Evolutionary conservation across 2,113 vertebrate genomes (phyloP), one percentile per base, ranked within the genome.

Genomic region (Gallinago jamesoni): DNA sequence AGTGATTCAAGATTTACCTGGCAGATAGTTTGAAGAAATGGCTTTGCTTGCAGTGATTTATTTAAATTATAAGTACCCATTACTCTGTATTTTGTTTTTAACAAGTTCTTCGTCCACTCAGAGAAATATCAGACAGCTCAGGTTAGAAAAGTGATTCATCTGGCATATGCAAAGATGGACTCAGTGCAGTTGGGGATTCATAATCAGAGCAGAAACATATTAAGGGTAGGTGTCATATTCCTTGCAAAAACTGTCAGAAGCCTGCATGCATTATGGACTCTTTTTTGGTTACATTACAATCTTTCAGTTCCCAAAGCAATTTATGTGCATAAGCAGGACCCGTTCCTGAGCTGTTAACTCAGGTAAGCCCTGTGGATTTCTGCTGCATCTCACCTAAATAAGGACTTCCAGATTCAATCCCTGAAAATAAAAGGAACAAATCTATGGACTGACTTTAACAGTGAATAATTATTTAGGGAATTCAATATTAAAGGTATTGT

Each of bases 211-310:
- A 95, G 83, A 91, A 96, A 96, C 45, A 81, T 59, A 86, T 76
- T 92, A 89, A 96, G 64, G 59, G 62, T 92, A 94, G 74, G 78
- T 96, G 87, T 97, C 93, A 74, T 45, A 62, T 66, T 95, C 90
- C 95, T 96, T 96, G 82, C 90, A 95, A 80, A 97, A 97, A n/a
- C 84, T 96, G 94, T 96, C 90, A 64, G 84, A 96, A 94, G 92
- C 56, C 68, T 75, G 48, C 75, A 94, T 92, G 62, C 68, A 94
- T 97, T 97, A 95, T 55, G 72, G 87, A 87, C 84, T 85, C 83
- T 83, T 76, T 92, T 91, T 95, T 94, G 90, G 62, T 93, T 96
- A 59, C 55, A 68, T 84, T 82, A 70, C 53, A 81, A 3, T 94
- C 56, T 79, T 89, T 85, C 80, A 43, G 79, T 94, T 95, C 95